These are phyloP conservation scores for Folsomia manolachei DNA, from an alignment of 2,888 invertebrate genomes.

Conservation along the genomic window DNA sequence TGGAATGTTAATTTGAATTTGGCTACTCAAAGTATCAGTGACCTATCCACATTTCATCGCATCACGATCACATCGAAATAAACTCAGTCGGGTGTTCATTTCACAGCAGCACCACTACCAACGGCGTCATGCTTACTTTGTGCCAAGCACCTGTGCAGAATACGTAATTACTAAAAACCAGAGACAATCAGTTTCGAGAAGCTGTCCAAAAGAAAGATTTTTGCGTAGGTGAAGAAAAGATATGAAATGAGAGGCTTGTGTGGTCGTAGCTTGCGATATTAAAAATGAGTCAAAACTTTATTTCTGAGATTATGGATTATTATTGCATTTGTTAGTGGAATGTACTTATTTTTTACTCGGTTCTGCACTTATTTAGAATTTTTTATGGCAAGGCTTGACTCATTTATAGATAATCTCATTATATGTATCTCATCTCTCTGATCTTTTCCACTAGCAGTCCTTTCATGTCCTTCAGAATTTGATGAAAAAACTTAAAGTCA, in stretches of 20 bases:
- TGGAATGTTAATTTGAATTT: not conserved
- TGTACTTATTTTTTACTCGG: no score
- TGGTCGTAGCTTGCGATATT: not conserved
- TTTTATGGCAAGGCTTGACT: not conserved
- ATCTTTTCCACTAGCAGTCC: not conserved
- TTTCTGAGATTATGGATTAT: no score
- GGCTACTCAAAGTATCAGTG: not conserved
- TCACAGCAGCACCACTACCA: not conserved
- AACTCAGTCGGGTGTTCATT: not conserved
- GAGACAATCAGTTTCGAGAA: not conserved
- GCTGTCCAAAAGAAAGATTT: not conserved
- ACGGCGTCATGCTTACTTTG: not conserved
- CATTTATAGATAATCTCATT: not conserved
- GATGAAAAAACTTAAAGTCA: not conserved
- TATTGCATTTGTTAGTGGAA: no score
- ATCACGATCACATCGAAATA: not conserved
- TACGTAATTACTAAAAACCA: not conserved
- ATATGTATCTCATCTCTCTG: not conserved
- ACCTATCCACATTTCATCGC: not conserved
- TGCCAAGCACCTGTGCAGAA: not conserved
- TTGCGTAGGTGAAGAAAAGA: not conserved
- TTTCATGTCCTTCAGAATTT: conserved; percentile 2
- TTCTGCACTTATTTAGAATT: not conserved
- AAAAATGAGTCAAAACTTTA: conserved; percentile 15
- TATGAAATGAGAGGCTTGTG: no score